Percentiles rank a stretch among this genome's conserved stretches.
phyloP scores from a whole-genome alignment of 2,888 invertebrate species.

The Enoplolaimus lenunculus region DNA sequence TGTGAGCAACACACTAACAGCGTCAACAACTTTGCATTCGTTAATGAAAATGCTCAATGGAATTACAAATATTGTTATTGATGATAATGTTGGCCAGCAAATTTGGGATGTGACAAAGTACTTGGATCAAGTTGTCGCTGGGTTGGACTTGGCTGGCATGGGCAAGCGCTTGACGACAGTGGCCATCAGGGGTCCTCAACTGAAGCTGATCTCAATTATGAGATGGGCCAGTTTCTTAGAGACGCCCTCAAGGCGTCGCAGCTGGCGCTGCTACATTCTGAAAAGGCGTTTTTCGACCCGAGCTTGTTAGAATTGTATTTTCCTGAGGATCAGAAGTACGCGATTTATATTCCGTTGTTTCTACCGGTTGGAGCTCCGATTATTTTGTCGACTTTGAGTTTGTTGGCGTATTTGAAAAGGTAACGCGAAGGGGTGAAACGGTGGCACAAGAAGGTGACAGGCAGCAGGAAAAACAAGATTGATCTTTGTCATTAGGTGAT shows the following conservation, averaged over 20 bases:
- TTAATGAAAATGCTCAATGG: slow-evolving; percentile 53
- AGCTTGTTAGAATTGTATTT: slow-evolving; percentile 86
- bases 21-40: slow-evolving; percentile 45
- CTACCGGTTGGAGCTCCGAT: slow-evolving; percentile 69
- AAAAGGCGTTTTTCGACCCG: slow-evolving; percentile 80
- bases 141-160: neutral
- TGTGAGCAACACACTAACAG: slow-evolving; percentile 41
- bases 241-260: slow-evolving; percentile 21
- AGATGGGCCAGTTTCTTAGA: neutral
- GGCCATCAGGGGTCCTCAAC: neutral
- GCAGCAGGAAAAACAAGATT: too few species aligned
- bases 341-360: slow-evolving; percentile 92
- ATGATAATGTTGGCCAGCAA: slow-evolving; percentile 54
- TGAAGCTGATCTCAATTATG: neutral
- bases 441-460: too few species aligned
- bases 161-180: neutral
- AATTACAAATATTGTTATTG: slow-evolving; percentile 87
- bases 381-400: slow-evolving; percentile 21
- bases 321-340: slow-evolving; percentile 96
- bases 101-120: slow-evolving; percentile 27
- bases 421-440: too few species aligned
- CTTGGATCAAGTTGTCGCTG: slow-evolving; percentile 3
- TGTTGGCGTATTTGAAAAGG: slow-evolving; percentile 7
- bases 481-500: too few species aligned
- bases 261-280: slow-evolving; percentile 48